Percentiles rank a stretch among this genome's conserved stretches.
These are phyloP conservation scores for Grapholita molesta DNA, from an alignment of 1,140 invertebrate genomes.

Conservation along the genomic window DNA sequence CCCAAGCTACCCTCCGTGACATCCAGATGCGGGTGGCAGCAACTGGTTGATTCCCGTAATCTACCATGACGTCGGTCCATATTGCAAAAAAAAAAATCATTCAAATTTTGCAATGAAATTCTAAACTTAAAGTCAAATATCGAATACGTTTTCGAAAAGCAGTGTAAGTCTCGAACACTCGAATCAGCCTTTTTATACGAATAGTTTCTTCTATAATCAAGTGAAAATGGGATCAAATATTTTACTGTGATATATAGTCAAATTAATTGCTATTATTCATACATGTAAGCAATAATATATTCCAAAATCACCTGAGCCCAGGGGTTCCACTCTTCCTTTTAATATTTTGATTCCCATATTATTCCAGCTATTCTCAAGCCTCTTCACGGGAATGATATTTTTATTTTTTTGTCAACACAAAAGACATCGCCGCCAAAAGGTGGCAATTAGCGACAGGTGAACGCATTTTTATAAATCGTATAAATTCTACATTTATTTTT, in stretches of 20 bases:
- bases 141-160: no score
- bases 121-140: no score
- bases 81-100: no score
- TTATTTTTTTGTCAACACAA: slow-evolving; percentile 52
- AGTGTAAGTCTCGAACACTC: no score
- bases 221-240: not conserved
- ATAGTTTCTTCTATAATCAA: not conserved
- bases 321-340: slow-evolving; percentile 14
- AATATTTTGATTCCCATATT: slow-evolving; percentile 17
- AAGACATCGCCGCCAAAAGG: slow-evolving; percentile 68
- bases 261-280: slow-evolving; percentile 14
- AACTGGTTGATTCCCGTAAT: no score
- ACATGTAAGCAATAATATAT: slow-evolving; percentile 3
- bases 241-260: slow-evolving; percentile 1
- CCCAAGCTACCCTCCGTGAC: no score
- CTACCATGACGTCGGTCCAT: no score
- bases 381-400: slow-evolving; percentile 11
- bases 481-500: slow-evolving; percentile 65
- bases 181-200: not conserved
- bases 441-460: slow-evolving; percentile 75
- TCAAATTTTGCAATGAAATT: no score
- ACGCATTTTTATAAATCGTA: slow-evolving; percentile 50
- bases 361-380: slow-evolving; percentile 10
- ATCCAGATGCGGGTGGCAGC: no score
- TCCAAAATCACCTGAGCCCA: slow-evolving; percentile 10